Evolutionary conservation across 2,888 invertebrate species (phyloP).

Genomic region (Argynnis bischoffii): DNA sequence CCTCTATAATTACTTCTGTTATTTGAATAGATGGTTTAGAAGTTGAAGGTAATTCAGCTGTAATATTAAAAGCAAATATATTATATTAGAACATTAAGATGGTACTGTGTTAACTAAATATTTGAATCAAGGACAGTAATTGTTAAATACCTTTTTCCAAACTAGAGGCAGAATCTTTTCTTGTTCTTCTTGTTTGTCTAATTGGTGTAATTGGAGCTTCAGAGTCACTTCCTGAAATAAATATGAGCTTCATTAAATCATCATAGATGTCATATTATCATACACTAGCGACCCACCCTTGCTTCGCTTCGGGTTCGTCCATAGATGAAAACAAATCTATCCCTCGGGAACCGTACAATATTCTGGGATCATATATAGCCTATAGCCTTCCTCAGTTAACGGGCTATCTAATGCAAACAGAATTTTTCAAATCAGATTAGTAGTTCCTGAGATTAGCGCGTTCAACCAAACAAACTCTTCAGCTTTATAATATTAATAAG

Average conservation of each 20-base stretch:
- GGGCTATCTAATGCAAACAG: too few species aligned
- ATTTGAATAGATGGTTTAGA: conserved; percentile 45
- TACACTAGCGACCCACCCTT: too few species aligned
- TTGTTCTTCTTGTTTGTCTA: conserved; percentile 57
- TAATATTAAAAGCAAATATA: conserved; percentile 34
- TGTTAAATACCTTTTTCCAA: conserved; percentile 61
- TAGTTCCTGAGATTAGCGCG: too few species aligned
- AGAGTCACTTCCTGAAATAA: conserved; percentile 67
- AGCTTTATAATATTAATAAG: too few species aligned
- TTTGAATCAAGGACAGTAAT: not conserved
- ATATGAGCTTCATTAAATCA: not conserved
- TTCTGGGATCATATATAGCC: too few species aligned
- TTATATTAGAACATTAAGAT: not conserved
- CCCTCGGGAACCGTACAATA: too few species aligned
- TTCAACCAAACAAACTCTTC: too few species aligned
- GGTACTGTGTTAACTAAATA: not conserved
- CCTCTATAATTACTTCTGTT: conserved; percentile 58
- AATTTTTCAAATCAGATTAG: too few species aligned
- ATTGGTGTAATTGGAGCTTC: conserved; percentile 62
- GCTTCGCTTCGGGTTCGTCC: too few species aligned
- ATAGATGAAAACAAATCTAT: too few species aligned
- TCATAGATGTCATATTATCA: not conserved
- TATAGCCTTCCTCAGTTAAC: too few species aligned
- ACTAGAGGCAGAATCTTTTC: conserved; percentile 67
- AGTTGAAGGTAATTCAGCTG: conserved; percentile 47